These are phyloP conservation scores for Gryon sp. DNA, from an alignment of 1,140 invertebrate species.

Conservation along the genomic window DNA sequence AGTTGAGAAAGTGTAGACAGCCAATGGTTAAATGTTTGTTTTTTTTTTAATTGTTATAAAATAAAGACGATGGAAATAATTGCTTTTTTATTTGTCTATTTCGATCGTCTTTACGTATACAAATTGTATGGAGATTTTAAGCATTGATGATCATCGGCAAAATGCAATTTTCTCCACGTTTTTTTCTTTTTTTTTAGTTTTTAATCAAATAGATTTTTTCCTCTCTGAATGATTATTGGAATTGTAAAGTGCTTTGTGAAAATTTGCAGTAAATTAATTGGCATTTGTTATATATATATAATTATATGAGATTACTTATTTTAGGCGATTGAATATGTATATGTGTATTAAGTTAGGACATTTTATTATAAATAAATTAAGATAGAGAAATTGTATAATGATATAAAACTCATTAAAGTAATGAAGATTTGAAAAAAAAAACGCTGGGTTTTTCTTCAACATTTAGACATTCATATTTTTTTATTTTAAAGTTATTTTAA, in stretches of 20 bases:
- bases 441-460: slow-evolving; percentile 22
- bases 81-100: neutral
- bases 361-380: slow-evolving; percentile 55
- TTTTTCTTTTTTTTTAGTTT: slow-evolving; percentile 6
- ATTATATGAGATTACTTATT: slow-evolving; percentile 60
- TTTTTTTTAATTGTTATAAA: slow-evolving; percentile 47
- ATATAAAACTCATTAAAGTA: slow-evolving; percentile 57
- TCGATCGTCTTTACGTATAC: slow-evolving; percentile 18
- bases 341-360: slow-evolving; percentile 58
- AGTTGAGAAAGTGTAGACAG: slow-evolving; percentile 23
- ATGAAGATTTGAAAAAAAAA: slow-evolving; percentile 47
- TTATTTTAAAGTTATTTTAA: neutral
- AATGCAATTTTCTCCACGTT: neutral
- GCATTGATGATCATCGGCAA: no score
- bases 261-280: slow-evolving; percentile 54
- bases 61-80: slow-evolving; percentile 7
- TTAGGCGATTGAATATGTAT: slow-evolving; percentile 60
- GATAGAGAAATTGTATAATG: slow-evolving; percentile 60
- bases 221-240: no score
- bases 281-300: slow-evolving; percentile 61
- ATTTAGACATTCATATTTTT: slow-evolving; percentile 4
- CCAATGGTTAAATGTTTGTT: slow-evolving; percentile 17
- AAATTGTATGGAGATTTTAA: slow-evolving; percentile 21
- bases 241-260: slow-evolving; percentile 58
- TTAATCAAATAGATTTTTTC: no score